Evolutionary conservation across 2,888 invertebrate genomes (phyloP), one percentile per base, ranked within the genome.

Genomic region (Bombylius major): DNA sequence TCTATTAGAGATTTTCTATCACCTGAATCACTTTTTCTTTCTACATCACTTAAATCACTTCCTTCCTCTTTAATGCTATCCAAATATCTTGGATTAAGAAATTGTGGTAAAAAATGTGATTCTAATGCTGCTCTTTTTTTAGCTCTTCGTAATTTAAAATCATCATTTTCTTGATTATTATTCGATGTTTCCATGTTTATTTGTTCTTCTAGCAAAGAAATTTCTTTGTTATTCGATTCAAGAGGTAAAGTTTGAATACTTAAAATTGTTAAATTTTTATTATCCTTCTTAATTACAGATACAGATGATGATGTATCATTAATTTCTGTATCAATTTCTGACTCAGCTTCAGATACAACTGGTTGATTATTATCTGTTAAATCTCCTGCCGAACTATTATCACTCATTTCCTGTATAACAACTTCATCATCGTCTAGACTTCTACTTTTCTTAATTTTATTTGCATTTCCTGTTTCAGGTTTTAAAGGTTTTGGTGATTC

Each of bases 1-100:
- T 23, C 23, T 23, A 23, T 23, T 23, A 23, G 23, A 3, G n/a
- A 54, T 13, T 23, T 12, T 31, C 62, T 59, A 48, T 59, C 58
- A 42, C 58, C 58, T 32, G 62, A 62, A 6, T 60, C 58, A 67
- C 63, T 78, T 73, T 67, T 76, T 72, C 69, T 73, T 63, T 82
- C 78, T 62, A 79, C 76, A 61, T 81, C 77, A 61, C 82, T 82
- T 6, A 81, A 77, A 65, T 85, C 83, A 66, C 86, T 86, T 5
- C 80, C 81, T 75, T 89, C 89, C 71, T 89, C 89, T 65, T 83
- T 82, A 62, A 89, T 89, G 7, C 85, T 86, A 66, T 87, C 87
- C 65, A 89, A 75, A 61, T 80, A 84, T 67, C 86, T 78, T 12
- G 83, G 82, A 65, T 82, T 81, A 8, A 82, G 72, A 58, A 76